Evolutionary conservation across 2,888 invertebrate species (phyloP).

Genomic region (Craniophora ligustri): DNA sequence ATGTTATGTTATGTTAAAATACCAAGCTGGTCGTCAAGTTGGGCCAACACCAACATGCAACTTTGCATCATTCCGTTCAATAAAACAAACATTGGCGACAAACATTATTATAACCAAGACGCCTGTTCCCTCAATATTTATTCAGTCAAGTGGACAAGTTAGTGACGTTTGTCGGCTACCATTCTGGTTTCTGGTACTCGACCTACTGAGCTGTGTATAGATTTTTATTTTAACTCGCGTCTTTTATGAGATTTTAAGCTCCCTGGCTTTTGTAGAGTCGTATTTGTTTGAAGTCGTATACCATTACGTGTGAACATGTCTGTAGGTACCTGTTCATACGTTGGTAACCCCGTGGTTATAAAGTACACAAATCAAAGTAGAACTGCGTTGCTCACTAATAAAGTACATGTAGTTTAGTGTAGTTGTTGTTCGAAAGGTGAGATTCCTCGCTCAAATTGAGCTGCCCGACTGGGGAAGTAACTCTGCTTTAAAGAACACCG

Average conservation of each 20-base stretch:
- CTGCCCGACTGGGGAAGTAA: too few relatives aligned
- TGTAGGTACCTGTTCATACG: too few relatives aligned
- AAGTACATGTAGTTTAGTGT: too few relatives aligned
- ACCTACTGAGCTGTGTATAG: conserved; percentile 39
- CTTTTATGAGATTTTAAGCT: conserved; percentile 7
- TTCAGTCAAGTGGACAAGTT: conserved; percentile 62
- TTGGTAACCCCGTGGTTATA: too few relatives aligned
- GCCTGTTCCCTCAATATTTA: conserved; percentile 73
- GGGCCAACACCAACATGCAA: conserved; percentile 45
- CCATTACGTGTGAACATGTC: neutral
- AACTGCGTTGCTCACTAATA: too few relatives aligned
- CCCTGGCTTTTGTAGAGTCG: neutral
- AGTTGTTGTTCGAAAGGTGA: too few relatives aligned
- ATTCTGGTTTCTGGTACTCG: conserved; percentile 33
- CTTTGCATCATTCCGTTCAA: conserved; percentile 62
- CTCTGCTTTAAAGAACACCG: too few relatives aligned
- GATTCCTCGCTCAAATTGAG: too few relatives aligned
- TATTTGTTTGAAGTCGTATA: neutral
- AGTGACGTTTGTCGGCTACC: conserved; percentile 41
- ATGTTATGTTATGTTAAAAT: too few relatives aligned
- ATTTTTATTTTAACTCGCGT: conserved; percentile 26
- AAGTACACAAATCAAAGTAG: too few relatives aligned
- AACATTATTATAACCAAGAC: conserved; percentile 68
- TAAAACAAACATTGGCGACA: conserved; percentile 64
- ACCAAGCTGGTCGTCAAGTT: neutral